phyloP scores from a whole-genome alignment of 2,797 vertebrate genomes.

The Margarornis squamiger region DNA sequence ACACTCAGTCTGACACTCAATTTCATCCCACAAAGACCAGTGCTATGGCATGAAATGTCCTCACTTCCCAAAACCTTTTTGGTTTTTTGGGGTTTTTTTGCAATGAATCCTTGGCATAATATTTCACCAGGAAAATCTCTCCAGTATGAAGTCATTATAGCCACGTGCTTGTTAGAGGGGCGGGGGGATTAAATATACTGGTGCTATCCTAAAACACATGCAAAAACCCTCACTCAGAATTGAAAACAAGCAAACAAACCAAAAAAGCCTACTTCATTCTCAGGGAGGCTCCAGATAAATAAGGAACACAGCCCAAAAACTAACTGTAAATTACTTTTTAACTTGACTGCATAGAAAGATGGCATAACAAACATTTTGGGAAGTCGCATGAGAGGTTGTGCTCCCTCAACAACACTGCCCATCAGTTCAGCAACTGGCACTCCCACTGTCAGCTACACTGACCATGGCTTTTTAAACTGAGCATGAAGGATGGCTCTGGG shows the following conservation, averaged over 20 bases:
- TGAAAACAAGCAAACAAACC: background rate
- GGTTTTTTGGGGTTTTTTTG: no score
- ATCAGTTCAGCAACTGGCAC: background rate
- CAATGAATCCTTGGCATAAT: background rate
- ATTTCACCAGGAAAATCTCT: background rate
- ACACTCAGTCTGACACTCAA: background rate
- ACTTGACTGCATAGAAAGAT: background rate
- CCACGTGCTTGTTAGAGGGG: background rate
- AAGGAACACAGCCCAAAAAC: background rate
- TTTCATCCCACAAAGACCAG: background rate
- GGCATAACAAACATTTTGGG: background rate
- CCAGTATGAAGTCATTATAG: background rate
- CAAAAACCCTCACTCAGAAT: background rate
- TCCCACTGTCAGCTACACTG: background rate
- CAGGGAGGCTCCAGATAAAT: background rate
- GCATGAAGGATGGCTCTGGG: background rate
- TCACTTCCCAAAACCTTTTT: background rate
- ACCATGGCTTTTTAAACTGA: background rate
- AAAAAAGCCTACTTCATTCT: background rate
- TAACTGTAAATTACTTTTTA: background rate
- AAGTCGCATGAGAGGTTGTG: rapidly evolving
- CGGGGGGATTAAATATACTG: rapidly evolving
- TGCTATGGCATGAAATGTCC: background rate
- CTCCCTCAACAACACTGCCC: background rate
- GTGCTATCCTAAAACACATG: background rate